Evolutionary conservation across 2,797 vertebrate genomes (phyloP), one percentile per base, ranked within the genome.

Genomic region (Lutjanus campechanus): DNA sequence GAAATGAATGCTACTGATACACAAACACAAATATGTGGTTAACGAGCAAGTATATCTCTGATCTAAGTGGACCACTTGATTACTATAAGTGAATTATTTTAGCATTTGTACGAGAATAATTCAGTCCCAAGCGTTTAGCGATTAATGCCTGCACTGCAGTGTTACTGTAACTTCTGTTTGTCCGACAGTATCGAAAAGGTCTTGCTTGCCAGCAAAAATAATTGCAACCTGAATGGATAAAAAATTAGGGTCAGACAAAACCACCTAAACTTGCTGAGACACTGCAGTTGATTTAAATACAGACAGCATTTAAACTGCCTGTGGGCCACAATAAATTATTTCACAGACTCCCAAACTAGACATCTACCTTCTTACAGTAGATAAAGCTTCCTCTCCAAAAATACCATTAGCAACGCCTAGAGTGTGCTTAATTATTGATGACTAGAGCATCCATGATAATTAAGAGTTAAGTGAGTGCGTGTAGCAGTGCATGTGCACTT

Each of bases 361-460:
- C 90, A 90, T 82, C 91, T 81, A 92, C 86, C 88, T 89, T 88
- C 87, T 89, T 90, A 91, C 89, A 89, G 88, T 90, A 93, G 92
- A 92, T 92, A 89, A 93, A 92, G 83, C 91, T 86, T 88, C 84
- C 82, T 85, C 76, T 85, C 90, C 87, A 86, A 93, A 94, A 94
- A 91, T 90, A 93, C 90, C 93, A 93, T 93, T 89, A 92, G 90
- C 89, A 74, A 88, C 11, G 91, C 92, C 91, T 83, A 54, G 88
- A 93, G 92, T 87, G 83, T 69, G 77, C 70, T 94, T 82, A 93
- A 94, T 94, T 92, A 94, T 92, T 88, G 83, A 93, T 92, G 87
- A 89, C 82, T 78, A 50, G 81, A 86, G 89, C 87, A 88, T 88
- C 82, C 87, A 47, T 86, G 88, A 94, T 94, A 94, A 94, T 95